phyloP scores from a whole-genome alignment of 2,797 vertebrate species.

The Crotalus adamanteus region DNA sequence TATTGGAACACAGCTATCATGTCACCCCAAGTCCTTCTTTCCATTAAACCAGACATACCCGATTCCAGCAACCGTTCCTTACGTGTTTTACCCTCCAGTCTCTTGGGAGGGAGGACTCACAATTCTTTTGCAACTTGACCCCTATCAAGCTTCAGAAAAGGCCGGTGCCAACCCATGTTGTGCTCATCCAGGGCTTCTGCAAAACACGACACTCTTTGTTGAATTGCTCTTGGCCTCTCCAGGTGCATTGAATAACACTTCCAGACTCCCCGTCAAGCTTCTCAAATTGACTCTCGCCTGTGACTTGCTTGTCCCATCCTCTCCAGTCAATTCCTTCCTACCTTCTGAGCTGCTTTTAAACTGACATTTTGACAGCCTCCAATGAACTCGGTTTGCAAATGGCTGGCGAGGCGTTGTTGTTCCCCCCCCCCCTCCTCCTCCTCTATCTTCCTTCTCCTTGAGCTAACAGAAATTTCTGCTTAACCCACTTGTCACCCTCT shows the following conservation, averaged over 20 bases:
- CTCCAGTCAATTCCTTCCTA: not conserved
- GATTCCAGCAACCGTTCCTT: no score
- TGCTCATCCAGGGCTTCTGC: not conserved
- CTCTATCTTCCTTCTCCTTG: slow-evolving; percentile 1
- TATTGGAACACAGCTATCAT: no score
- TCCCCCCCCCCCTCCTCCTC: not conserved
- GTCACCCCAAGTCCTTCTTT: no score
- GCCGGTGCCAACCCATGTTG: not conserved
- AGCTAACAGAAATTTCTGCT: slow-evolving; percentile 46
- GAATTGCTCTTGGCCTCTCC: slow-evolving; percentile 2
- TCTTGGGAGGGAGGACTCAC: not conserved
- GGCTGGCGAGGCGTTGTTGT: slow-evolving; percentile 26
- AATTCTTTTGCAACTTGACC: rapidly evolving
- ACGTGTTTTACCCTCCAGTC: no score
- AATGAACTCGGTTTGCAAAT: slow-evolving; percentile 55
- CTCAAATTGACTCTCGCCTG: not conserved
- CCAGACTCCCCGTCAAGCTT: not conserved
- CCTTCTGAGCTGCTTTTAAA: slow-evolving; percentile 25
- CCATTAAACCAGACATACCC: no score
- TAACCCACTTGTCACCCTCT: slow-evolving; percentile 42
- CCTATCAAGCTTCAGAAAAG: not conserved
- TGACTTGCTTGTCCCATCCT: not conserved
- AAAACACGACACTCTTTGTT: not conserved
- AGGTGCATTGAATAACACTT: not conserved
- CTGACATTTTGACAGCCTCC: slow-evolving; percentile 47